A percentile compares a stretch with the other conserved stretches of the same genome.
Conservation (phyloP, 2,113 vertebrate species). For the Oceanites oceanicus region DNA sequence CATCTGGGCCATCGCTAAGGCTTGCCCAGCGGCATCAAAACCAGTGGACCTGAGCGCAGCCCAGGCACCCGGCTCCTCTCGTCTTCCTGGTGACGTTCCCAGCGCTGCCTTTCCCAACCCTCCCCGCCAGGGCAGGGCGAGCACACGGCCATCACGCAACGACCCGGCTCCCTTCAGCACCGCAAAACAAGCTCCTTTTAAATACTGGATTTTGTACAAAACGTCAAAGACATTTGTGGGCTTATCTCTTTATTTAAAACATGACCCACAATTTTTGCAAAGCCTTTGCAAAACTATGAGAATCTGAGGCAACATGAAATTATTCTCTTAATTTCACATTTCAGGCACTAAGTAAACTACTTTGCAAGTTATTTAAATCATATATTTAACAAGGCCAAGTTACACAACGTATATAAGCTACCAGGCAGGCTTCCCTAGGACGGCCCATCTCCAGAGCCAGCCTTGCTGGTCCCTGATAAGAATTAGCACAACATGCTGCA, state of each 20-base stretch:
- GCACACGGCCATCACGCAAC: fast-evolving
- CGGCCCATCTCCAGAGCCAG: neutral
- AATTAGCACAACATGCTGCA: neutral
- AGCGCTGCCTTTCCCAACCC: neutral
- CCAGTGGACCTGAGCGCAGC: neutral
- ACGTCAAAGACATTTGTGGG: neutral
- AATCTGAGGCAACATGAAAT: neutral
- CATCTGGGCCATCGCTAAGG: neutral
- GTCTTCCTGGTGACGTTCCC: fast-evolving
- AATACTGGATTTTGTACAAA: too few species aligned
- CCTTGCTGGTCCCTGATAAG: neutral
- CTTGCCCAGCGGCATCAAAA: neutral
- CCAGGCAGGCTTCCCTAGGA: neutral
- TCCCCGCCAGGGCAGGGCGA: neutral
- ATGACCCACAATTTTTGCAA: neutral
- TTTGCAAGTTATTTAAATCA: neutral
- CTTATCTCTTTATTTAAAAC: neutral
- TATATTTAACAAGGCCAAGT: neutral
- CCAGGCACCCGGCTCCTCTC: neutral
- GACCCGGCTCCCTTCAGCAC: neutral
- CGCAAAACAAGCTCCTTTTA: neutral
- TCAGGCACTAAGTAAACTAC: neutral
- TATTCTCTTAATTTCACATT: neutral
- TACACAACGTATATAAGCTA: neutral
- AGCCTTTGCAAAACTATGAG: neutral